A percentile compares a stretch with the other conserved stretches of the same genome.
phyloP scores from a whole-genome alignment of 23 tunicate species.

The Clavelina lepadiformis region DNA sequence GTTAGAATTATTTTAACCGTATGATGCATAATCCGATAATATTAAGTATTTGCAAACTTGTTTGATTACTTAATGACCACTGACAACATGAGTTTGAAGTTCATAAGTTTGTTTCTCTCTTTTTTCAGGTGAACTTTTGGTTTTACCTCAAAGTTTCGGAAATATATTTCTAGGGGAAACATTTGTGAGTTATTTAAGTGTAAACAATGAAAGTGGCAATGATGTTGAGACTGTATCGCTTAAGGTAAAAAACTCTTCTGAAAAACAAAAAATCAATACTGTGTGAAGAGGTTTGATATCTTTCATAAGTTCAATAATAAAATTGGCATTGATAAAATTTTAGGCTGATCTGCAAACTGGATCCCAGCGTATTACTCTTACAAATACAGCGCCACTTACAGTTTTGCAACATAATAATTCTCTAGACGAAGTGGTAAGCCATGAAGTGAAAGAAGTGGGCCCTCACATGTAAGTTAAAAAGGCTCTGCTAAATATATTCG shows the following conservation, averaged over 20 bases:
- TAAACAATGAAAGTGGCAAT: conserved; percentile 64
- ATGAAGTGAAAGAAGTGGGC: conserved; percentile 95
- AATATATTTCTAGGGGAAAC: conserved; percentile 93
- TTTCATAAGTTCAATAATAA: not conserved
- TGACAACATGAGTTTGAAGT: no score
- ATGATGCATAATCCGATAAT: no score
- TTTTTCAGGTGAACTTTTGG: conserved; percentile 39
- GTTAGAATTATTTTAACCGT: no score
- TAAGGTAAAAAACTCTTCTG: conserved; percentile 39
- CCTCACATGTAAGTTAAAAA: conserved; percentile 72
- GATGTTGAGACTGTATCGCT: conserved; percentile 52
- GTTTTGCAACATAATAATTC: conserved; percentile 41
- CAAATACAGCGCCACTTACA: conserved; percentile 17
- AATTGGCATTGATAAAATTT: not conserved
- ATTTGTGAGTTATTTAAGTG: conserved; percentile 85
- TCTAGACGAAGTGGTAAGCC: conserved; percentile 72
- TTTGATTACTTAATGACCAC: no score
- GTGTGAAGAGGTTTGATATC: not conserved
- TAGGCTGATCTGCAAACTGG: conserved; percentile 93
- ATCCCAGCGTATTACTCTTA: conserved; percentile 57
- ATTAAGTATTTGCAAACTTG: no score
- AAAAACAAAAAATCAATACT: no score
- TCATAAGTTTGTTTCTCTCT: no score
- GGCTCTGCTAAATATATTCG: no score
- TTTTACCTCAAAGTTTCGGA: conserved; percentile 88